Evolutionary conservation across 2,888 invertebrate genomes (phyloP).

Genomic region (Sclerodermus sp.): DNA sequence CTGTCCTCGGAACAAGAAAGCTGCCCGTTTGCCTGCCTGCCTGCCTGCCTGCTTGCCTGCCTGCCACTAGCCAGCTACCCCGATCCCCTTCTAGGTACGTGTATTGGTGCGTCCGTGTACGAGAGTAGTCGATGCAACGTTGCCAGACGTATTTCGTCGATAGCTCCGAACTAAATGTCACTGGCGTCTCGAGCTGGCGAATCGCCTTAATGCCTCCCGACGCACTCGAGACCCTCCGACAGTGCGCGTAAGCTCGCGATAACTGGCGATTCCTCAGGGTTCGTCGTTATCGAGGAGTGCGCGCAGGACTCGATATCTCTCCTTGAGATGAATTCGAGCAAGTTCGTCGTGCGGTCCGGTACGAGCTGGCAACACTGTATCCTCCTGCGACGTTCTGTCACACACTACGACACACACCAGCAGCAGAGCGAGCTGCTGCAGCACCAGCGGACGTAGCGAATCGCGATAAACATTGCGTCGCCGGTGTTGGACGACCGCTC

Average conservation of each 20-base stretch:
- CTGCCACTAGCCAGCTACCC: conserved; percentile 29
- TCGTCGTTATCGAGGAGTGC: too few species aligned
- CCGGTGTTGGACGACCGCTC: too few species aligned
- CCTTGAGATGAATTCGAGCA: too few species aligned
- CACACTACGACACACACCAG: conserved; percentile 25
- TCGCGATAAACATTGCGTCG: too few species aligned
- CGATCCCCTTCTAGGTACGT: conserved; percentile 27
- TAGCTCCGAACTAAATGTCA: conserved; percentile 38
- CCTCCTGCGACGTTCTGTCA: conserved; percentile 48
- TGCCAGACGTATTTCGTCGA: conserved; percentile 41
- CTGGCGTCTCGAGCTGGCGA: conserved; percentile 19
- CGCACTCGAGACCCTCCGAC: too few species aligned
- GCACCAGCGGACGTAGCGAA: neutral
- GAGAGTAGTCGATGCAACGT: conserved; percentile 44
- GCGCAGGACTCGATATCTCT: too few species aligned
- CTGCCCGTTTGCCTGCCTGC: conserved; percentile 32
- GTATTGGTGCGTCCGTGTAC: conserved; percentile 22
- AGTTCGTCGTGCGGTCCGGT: conserved; percentile 20
- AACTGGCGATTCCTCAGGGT: too few species aligned
- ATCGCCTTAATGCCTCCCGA: too few species aligned
- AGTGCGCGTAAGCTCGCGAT: too few species aligned
- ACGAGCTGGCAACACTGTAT: conserved; percentile 43
- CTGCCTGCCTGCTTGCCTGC: conserved; percentile 22
- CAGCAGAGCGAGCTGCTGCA: conserved; percentile 2
- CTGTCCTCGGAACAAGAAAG: conserved; percentile 48